These are phyloP conservation scores for Eupeodes luniger DNA, from an alignment of 2,888 invertebrate species.

Conservation along the genomic window DNA sequence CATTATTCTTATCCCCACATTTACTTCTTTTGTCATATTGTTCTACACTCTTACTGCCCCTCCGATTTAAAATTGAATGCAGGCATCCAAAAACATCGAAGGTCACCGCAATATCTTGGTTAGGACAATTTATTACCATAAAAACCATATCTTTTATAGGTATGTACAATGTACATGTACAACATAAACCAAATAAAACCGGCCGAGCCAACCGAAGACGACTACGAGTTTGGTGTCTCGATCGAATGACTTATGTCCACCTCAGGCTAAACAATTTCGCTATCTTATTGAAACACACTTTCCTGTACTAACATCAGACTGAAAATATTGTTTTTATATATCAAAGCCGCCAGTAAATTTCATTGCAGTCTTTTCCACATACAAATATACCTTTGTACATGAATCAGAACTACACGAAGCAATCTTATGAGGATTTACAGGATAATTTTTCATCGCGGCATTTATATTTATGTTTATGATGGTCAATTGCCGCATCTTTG, in stretches of 20 bases:
- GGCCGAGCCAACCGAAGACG: too few species aligned
- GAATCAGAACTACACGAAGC: slow-evolving; percentile 2
- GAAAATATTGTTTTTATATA: slow-evolving; percentile 44
- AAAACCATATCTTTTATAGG: too few species aligned
- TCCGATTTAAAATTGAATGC: too few species aligned
- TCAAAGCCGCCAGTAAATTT: neutral
- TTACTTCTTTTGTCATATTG: too few species aligned
- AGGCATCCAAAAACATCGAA: too few species aligned
- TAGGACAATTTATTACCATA: too few species aligned
- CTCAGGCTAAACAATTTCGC: slow-evolving; percentile 68
- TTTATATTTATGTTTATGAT: slow-evolving; percentile 64
- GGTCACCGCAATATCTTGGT: too few species aligned
- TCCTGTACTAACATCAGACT: slow-evolving; percentile 43
- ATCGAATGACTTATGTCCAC: slow-evolving; percentile 64
- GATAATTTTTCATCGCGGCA: slow-evolving; percentile 67
- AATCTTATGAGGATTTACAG: slow-evolving; percentile 56
- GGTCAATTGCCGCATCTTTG: slow-evolving; percentile 63
- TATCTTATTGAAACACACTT: slow-evolving; percentile 40
- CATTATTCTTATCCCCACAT: too few species aligned
- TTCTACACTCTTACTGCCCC: too few species aligned
- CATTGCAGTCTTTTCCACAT: neutral
- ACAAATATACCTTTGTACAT: neutral
- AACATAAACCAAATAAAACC: too few species aligned
- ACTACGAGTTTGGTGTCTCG: too few species aligned
- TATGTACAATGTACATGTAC: too few species aligned